phyloP scores from a whole-genome alignment of 2,113 vertebrate genomes.

The Dolichotis patagonum region DNA sequence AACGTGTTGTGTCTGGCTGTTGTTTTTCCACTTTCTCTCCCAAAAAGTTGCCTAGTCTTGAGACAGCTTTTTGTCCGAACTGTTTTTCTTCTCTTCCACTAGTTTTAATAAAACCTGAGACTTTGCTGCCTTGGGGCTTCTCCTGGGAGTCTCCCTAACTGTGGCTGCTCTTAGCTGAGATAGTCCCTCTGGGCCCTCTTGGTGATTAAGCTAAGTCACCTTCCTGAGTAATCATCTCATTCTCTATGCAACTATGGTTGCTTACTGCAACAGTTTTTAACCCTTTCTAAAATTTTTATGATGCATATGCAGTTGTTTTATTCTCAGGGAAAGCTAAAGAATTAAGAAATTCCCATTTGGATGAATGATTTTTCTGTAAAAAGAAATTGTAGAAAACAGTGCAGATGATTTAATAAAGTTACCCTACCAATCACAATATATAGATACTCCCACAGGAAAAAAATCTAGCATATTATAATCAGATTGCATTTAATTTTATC shows the following conservation, averaged over 20 bases:
- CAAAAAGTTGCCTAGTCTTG: not conserved
- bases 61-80: not conserved
- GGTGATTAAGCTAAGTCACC: not conserved
- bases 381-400: not conserved
- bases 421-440: not conserved
- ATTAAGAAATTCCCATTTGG: not conserved
- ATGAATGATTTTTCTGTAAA: not conserved
- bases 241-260: not conserved
- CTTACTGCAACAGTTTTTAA: not conserved
- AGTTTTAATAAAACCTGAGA: not conserved
- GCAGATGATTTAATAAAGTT: not conserved
- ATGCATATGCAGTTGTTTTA: not conserved
- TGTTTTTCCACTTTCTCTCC: not conserved
- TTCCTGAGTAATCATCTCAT: not conserved
- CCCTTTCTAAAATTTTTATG: not conserved
- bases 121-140: not conserved
- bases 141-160: not conserved
- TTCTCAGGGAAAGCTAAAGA: not conserved
- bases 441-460: not conserved
- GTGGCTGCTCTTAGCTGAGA: not conserved
- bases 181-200: not conserved
- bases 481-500: conserved; percentile 28
- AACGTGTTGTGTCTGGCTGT: not conserved
- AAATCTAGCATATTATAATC: not conserved
- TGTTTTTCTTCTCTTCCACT: not conserved